Base-by-base conservation (phyloP, 2,797 vertebrate species). In the Novumbra hubbsi region DNA sequence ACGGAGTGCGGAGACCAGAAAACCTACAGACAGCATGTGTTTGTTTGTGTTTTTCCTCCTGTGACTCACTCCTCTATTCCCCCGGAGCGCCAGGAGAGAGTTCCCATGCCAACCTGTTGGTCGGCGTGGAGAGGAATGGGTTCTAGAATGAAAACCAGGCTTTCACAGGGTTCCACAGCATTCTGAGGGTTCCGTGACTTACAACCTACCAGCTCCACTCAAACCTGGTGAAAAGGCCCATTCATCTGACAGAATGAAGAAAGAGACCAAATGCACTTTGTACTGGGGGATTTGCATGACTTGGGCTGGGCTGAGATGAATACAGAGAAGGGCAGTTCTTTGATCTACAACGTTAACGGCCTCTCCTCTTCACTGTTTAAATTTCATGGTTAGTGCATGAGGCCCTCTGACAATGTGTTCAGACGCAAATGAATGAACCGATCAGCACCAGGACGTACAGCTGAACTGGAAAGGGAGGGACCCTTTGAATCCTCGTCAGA, bases 131-230 rank as follows among this genome's bases (percentile, higher is more conserved):
- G 21, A 12, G 21, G 55, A 87, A 81, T 72, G 68, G 85, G 78
- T 79, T 77, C 67, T 78, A 77, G 78, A 89, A 86, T 78, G 81
- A 84, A 76, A 88, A 80, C 84, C 88, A 86, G 85, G 82, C 79
- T 57, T 70, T 80, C 89, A 88, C 80, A 86, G 90, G 89, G 83
- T 86, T 87, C 85, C 89, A 85, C 88, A 85, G 86, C 84, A 88
- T 88, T 89, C 88, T 85, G 81, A 85, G 79, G 81, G 78, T 85
- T 81, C 83, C 50, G 69, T 87, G 87, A 88, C 89, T 85, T 87
- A 24, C 17, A 19, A 86, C 88, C 83, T 86, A 78, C 84, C 77
- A 83, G 73, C 79, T 84, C 66, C 41, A 74, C 76, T 83, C 83
- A 82, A 86, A 83, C 76, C 80, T 76, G 72, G 85, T 81, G 72